Evolutionary conservation across 2,888 invertebrate genomes (phyloP), one percentile per base, ranked within the genome.

Genomic region (Tenthredo notha): DNA sequence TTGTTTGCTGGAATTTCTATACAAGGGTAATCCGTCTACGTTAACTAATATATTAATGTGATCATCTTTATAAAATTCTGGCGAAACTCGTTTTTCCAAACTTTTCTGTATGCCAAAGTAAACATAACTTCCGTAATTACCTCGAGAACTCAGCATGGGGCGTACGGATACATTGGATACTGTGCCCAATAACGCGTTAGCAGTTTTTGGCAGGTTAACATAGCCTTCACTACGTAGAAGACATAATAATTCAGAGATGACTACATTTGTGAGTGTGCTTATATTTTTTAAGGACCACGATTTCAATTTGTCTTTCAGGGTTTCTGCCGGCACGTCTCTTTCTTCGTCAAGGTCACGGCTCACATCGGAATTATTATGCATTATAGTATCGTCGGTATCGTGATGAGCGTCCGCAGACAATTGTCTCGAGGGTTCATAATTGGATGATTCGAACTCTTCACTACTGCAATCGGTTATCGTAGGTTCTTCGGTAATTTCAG

Each of bases 181-280:
- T 0, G 86, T 85, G 12, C 21, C 47, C 25, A 85, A 65, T 47
- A 86, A 78, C 3, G 80, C 83, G 65, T 77, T 77, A 29, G 85
- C 85, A 47, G 84, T 86, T 33, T 84, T 84, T 15, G 86, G 86
- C n/a, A n/a, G n/a, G n/a, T 70, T 84, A 15, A 12, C 18, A n/a
- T 85, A 84, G 15, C 85, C 86, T 65, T 86, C 86, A 43, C 77
- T 65, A 15, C 84, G 50, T 10, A 80, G 12, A 74, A 86, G 74
- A 65, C 72, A 43, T 5, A 86, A 67, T 9, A 86, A 75, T 37
- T 86, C 86, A 9, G 72, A 72, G 6, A 72, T 9, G 0, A 40
- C 72, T 37, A 21, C 10, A 40, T 72, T 72, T 37, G 21, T 72
- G 1, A 72, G n/a, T 5, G 72, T 72, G n/a, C 40, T 7, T 18